Evolutionary conservation across 2,797 vertebrate species (phyloP).

Genomic region (Sebastes vulpes): DNA sequence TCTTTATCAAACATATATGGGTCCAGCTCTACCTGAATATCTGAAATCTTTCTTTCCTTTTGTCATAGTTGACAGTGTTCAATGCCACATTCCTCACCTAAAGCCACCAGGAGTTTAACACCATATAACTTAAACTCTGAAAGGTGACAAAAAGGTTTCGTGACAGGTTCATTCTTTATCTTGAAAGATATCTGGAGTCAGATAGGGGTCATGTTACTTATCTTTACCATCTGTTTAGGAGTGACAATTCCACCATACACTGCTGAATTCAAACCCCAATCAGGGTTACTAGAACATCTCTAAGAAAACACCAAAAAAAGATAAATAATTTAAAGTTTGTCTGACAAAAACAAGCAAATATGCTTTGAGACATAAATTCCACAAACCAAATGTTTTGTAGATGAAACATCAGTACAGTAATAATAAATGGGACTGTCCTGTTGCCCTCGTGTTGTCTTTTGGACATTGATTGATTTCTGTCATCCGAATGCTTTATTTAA

Average conservation of each 20-base stretch:
- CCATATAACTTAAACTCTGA: background rate
- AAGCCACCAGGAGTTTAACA: background rate
- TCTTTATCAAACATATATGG: background rate
- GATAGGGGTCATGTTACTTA: constrained; percentile 14
- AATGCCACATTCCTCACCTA: background rate
- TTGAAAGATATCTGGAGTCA: constrained; percentile 28
- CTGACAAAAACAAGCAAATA: background rate
- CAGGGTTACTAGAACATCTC: background rate
- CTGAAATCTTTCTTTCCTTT: background rate
- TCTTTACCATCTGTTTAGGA: constrained; percentile 24
- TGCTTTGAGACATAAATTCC: background rate
- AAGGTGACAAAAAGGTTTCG: background rate
- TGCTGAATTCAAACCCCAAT: background rate
- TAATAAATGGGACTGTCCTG: background rate
- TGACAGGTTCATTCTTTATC: constrained; percentile 24
- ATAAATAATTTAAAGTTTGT: background rate
- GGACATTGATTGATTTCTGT: constrained; percentile 31
- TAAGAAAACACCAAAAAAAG: background rate
- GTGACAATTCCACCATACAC: background rate
- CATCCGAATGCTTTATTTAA: constrained; percentile 20
- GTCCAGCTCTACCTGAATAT: background rate
- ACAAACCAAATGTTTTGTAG: background rate
- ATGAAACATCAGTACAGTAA: background rate
- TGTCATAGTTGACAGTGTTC: background rate
- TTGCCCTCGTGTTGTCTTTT: background rate